phyloP scores from a whole-genome alignment of 2,113 vertebrate species.

The Solenodon paradoxus region DNA sequence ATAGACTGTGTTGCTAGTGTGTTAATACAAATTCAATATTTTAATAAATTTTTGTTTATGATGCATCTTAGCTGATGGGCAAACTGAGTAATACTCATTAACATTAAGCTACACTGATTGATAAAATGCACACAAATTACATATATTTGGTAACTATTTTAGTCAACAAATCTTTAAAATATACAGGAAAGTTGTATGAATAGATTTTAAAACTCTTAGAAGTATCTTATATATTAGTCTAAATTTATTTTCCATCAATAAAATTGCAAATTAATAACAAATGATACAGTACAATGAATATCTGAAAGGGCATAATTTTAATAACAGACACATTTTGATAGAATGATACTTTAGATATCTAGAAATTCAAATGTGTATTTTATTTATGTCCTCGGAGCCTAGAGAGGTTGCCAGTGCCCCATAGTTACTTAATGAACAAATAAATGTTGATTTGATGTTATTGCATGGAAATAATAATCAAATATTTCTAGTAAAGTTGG shows the following conservation, averaged over 20 bases:
- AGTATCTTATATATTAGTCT: not conserved
- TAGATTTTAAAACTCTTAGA: not conserved
- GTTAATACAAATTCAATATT: not conserved
- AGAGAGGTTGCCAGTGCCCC: not conserved
- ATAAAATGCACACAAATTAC: not conserved
- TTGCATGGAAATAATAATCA: not conserved
- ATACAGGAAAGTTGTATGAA: not conserved
- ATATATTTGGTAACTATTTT: not conserved
- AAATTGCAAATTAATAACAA: too few species aligned
- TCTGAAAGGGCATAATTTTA: not conserved
- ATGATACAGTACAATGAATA: not conserved
- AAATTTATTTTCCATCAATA: too few species aligned
- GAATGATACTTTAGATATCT: not conserved
- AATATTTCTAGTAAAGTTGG: slow-evolving; percentile 11
- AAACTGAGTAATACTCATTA: not conserved
- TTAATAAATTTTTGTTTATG: not conserved
- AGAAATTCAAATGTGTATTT: not conserved
- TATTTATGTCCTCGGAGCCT: not conserved
- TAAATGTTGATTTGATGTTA: not conserved
- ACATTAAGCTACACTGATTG: not conserved
- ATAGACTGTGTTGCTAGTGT: not conserved
- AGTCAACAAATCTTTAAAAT: not conserved
- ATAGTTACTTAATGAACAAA: not conserved
- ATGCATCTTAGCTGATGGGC: not conserved
- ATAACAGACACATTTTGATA: not conserved